Evolutionary conservation across 2,888 invertebrate genomes (phyloP).

Genomic region (Halictus quadricinctus): DNA sequence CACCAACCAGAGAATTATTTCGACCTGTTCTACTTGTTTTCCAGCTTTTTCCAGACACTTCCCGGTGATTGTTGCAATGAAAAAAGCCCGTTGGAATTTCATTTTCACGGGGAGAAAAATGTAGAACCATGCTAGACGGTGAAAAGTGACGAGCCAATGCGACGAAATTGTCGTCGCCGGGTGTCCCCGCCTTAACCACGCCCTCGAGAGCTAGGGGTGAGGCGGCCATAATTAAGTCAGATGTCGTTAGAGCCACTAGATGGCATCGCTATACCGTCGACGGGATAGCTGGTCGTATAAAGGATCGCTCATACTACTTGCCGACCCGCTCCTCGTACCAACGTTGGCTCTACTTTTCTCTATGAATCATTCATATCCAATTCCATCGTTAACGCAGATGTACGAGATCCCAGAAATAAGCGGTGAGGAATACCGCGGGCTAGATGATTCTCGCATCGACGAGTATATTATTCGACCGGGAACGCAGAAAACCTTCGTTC

Average conservation of each 20-base stretch:
- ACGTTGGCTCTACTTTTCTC: slow-evolving; percentile 15
- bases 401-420: neutral
- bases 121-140: slow-evolving; percentile 24
- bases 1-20: slow-evolving; percentile 37
- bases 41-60: neutral
- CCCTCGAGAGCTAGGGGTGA: slow-evolving; percentile 77
- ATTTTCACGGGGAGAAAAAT: slow-evolving; percentile 7
- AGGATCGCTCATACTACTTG: slow-evolving; percentile 28
- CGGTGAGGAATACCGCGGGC: neutral
- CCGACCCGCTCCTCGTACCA: neutral
- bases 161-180: slow-evolving; percentile 52
- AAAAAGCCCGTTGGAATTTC: neutral
- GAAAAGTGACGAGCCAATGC: slow-evolving; percentile 42
- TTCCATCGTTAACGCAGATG: neutral
- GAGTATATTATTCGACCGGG: neutral
- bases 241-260: slow-evolving; percentile 80
- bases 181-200: slow-evolving; percentile 76
- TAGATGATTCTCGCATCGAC: neutral
- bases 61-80: neutral
- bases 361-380: slow-evolving; percentile 14
- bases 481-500: neutral
- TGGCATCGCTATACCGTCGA: slow-evolving; percentile 77
- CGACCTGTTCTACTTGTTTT: slow-evolving; percentile 7
- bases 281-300: slow-evolving; percentile 37
- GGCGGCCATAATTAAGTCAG: slow-evolving; percentile 81